phyloP scores from a whole-genome alignment of 2,888 invertebrate genomes.

The Chalcis sispes region DNA sequence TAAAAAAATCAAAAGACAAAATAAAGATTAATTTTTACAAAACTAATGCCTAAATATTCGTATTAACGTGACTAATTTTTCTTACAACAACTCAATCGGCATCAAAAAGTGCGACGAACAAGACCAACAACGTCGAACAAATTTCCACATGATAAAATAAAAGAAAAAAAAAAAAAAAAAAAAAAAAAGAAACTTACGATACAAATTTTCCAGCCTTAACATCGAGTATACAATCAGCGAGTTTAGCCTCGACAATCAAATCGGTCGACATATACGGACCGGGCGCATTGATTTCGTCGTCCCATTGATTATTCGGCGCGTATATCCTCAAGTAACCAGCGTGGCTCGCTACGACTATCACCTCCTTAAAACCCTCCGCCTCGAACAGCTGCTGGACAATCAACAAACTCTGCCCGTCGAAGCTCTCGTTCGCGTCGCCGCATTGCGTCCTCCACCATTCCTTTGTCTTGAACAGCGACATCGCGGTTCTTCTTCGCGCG shows the following conservation, averaged over 20 bases:
- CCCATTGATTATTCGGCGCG: constrained; percentile 78
- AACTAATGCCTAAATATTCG: no score
- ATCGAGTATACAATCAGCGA: constrained; percentile 87
- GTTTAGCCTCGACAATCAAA: constrained; percentile 86
- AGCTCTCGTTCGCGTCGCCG: constrained; percentile 81
- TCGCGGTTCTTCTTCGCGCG: constrained; percentile 70
- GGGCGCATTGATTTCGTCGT: constrained; percentile 67
- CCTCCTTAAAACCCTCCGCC: constrained; percentile 69
- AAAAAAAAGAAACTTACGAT: constrained; percentile 80
- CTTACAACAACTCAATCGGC: no score
- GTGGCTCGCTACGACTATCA: constrained; percentile 88
- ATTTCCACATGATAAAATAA: no score
- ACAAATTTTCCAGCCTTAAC: constrained; percentile 89
- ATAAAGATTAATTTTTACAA: no score
- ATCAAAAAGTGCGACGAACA: no score
- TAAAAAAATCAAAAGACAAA: no score
- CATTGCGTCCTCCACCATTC: constrained; percentile 91
- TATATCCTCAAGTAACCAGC: constrained; percentile 89
- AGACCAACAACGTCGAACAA: no score
- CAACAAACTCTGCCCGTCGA: constrained; percentile 76
- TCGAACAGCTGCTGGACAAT: constrained; percentile 64
- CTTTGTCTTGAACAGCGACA: constrained; percentile 95
- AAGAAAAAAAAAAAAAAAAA: background rate
- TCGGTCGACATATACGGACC: constrained; percentile 79
- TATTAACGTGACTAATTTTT: no score